Evolutionary conservation across 1,140 invertebrate species (phyloP).

Genomic region (Drosophila yakuba): DNA sequence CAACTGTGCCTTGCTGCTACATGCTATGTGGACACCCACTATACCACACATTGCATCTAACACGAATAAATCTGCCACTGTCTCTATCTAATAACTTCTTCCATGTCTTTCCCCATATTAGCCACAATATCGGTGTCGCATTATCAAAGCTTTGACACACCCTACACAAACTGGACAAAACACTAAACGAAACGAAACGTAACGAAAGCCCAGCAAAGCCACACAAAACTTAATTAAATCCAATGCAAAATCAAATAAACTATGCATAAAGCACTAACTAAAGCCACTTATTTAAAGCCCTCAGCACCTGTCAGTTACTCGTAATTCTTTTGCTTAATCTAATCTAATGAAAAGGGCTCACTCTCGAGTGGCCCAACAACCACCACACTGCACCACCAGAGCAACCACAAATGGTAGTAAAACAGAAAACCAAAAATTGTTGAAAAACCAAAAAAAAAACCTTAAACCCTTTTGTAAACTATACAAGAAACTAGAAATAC

Average conservation of each 20-base stretch:
- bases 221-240: slow-evolving; percentile 29
- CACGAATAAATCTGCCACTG: slow-evolving; percentile 33
- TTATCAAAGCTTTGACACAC: slow-evolving; percentile 85
- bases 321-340: slow-evolving; percentile 36
- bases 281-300: slow-evolving; percentile 38
- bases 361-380: not conserved
- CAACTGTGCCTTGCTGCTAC: slow-evolving; percentile 55
- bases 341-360: slow-evolving; percentile 10
- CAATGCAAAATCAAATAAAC: slow-evolving; percentile 16
- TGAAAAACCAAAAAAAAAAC: slow-evolving; percentile 17
- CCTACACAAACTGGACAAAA: slow-evolving; percentile 77
- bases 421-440: slow-evolving; percentile 1
- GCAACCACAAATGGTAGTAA: slow-evolving; percentile 38
- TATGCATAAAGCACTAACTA: slow-evolving; percentile 34
- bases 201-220: slow-evolving; percentile 14
- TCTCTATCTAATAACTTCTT: slow-evolving; percentile 71
- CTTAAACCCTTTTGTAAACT: slow-evolving; percentile 64
- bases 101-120: slow-evolving; percentile 77
- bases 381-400: slow-evolving; percentile 27
- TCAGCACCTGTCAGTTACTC: slow-evolving; percentile 38
- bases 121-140: slow-evolving; percentile 84
- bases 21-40: slow-evolving; percentile 32
- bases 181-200: slow-evolving; percentile 6
- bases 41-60: slow-evolving; percentile 29
- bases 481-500: slow-evolving; percentile 49